phyloP scores from a whole-genome alignment of 1,140 invertebrate species.

The Brachionus asplanchnoidis region DNA sequence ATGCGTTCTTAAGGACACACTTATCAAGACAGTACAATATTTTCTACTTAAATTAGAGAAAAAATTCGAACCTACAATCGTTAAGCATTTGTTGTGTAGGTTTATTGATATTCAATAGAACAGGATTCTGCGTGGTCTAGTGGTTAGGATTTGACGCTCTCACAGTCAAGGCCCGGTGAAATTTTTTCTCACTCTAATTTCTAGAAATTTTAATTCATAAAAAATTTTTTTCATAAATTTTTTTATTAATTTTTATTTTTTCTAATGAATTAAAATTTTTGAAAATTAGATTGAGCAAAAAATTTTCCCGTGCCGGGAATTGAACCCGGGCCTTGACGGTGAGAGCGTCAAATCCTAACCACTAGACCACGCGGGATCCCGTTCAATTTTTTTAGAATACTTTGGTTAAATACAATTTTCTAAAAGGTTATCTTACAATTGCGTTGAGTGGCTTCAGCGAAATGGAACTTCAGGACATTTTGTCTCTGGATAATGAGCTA shows the following conservation, averaged over 20 bases:
- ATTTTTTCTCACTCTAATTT: background rate
- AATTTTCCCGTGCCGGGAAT: background rate
- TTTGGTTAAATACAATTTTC: background rate
- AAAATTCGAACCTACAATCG: background rate
- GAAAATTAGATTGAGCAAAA: background rate
- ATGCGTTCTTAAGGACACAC: background rate
- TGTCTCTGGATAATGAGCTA: constrained; percentile 22
- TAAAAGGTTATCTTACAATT: constrained; percentile 4
- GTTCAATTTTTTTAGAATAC: background rate
- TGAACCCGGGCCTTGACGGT: background rate
- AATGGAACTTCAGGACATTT: constrained; percentile 23
- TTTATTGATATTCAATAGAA: background rate
- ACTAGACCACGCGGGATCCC: background rate
- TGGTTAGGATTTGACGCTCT: background rate
- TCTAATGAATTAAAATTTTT: background rate
- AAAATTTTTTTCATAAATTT: no score
- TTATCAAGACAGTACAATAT: background rate
- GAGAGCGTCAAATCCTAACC: background rate
- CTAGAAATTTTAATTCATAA: no score
- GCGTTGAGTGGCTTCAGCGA: constrained; percentile 10
- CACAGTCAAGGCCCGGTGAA: background rate
- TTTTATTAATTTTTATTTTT: no score
- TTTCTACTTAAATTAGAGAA: constrained; percentile 28
- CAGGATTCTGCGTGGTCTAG: background rate
- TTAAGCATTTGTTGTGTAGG: constrained; percentile 16